phyloP scores from a whole-genome alignment of 2,113 vertebrate genomes.

The Puma concolor region DNA sequence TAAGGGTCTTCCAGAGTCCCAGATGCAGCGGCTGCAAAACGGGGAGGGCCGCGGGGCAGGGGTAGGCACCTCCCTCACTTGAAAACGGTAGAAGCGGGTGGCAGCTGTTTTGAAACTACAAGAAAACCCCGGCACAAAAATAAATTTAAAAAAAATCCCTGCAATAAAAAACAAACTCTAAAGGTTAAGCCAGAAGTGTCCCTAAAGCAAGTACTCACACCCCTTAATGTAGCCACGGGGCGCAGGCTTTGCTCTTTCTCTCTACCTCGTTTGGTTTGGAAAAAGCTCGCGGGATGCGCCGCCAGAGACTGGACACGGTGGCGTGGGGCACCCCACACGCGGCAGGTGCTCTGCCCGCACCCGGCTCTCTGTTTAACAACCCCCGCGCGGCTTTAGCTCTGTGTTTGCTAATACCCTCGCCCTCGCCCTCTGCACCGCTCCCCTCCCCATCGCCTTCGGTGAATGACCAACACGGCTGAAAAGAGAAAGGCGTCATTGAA shows the following conservation, averaged over 20 bases:
- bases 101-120: slow-evolving; percentile 79
- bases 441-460: background rate
- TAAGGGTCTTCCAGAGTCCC: slow-evolving; percentile 82
- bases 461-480: slow-evolving; percentile 24
- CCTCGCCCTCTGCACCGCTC: background rate
- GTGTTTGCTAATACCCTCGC: slow-evolving; percentile 45
- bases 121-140: background rate
- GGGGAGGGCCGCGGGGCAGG: slow-evolving; percentile 38
- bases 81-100: slow-evolving; percentile 79
- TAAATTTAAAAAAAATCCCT: background rate
- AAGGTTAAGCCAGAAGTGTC: slow-evolving; percentile 74
- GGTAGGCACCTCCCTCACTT: slow-evolving; percentile 66
- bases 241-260: background rate
- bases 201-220: background rate
- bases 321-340: background rate
- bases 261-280: background rate
- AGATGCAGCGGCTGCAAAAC: slow-evolving; percentile 72
- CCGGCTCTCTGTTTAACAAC: slow-evolving; percentile 42
- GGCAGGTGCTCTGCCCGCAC: slow-evolving; percentile 53
- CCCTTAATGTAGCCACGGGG: background rate
- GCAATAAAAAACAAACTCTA: background rate
- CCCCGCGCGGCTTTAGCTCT: background rate
- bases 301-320: background rate
- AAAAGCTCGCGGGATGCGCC: background rate
- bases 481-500: slow-evolving; percentile 66